Evolutionary conservation across 2,888 invertebrate genomes (phyloP).

Genomic region (Caenorhabditis afra): DNA sequence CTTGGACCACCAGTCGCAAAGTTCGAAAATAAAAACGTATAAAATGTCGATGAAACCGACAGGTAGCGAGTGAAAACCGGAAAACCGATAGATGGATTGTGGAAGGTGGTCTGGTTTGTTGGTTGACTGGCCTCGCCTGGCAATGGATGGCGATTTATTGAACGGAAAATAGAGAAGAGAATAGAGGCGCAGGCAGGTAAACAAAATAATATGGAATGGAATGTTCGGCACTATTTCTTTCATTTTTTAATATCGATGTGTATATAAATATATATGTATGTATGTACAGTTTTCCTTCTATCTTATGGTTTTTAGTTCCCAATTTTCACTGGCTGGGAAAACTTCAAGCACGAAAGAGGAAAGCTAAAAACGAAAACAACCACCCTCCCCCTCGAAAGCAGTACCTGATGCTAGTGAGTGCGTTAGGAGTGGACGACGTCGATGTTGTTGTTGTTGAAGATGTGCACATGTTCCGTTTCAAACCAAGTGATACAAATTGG

Average conservation of each 20-base stretch:
- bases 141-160: constrained; percentile 47
- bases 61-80: constrained; percentile 25
- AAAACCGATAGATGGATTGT: constrained; percentile 20
- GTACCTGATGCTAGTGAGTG: constrained; percentile 52
- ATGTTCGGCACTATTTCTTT: constrained; percentile 5
- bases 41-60: constrained; percentile 1
- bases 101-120: constrained; percentile 27
- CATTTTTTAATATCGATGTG: no score
- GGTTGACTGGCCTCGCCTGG: constrained; percentile 40
- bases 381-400: no score
- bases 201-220: constrained; percentile 41
- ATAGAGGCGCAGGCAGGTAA: constrained; percentile 15
- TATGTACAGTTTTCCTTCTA: no score
- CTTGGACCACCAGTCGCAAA: no score
- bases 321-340: no score
- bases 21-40: no score
- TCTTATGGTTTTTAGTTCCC: no score
- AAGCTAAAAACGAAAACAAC: no score
- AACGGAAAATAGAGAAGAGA: constrained; percentile 41
- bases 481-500: neutral
- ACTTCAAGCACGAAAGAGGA: neutral
- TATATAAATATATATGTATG: no score
- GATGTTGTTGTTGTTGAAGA: constrained; percentile 15
- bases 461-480: constrained; percentile 30
- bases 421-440: constrained; percentile 22